Evolutionary conservation across 2,888 invertebrate genomes (phyloP), one percentile per base, ranked within the genome.

Genomic region (Amphiduros pacificus): DNA sequence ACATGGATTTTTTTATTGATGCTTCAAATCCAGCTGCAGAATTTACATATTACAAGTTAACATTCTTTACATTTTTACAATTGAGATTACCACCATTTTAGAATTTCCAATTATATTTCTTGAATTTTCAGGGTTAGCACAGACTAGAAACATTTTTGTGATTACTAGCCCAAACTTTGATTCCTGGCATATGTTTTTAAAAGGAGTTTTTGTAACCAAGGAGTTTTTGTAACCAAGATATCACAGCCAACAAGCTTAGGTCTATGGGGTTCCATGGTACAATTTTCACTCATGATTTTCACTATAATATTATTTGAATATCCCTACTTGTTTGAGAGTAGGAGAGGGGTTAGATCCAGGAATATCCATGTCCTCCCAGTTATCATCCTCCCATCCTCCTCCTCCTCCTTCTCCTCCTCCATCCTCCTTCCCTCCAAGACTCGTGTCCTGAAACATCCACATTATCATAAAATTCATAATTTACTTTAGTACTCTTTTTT

Each of bases 361-460:
- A 20, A 74, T 75, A 56, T 79, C 79, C 20, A 78, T 55, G 64
- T 73, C 74, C 1, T 75, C 77, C 79, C 78, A 80, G 62, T 79
- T 69, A 74, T 91, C 92, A 79, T 90, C 90, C 78, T 91, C 91
- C 90, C 91, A 91, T 54, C 91, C 91, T 81, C 90, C 88, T 48
- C 86, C 85, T 70, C 86, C 88, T 24, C 51, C 61, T 17, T 55
- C 58, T 48, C 54, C 55, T 54, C 22, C 55, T 57, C 11, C 54
- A 28, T 28, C 57, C 22, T 26, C 61, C 6, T 53, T 31, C 6
- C 14, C 36, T n/a, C n/a, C n/a, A n/a, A n/a, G n/a, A n/a, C n/a
- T 22, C 44, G 2, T 22, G 3, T 59, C 40, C 36, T 28, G 26
- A 5, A 29, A n/a, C 26, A n/a, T 24, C 9, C 9, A 36, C 36